Evolutionary conservation across 2,113 vertebrate species (phyloP).

Genomic region (Microcebus griseorufus): DNA sequence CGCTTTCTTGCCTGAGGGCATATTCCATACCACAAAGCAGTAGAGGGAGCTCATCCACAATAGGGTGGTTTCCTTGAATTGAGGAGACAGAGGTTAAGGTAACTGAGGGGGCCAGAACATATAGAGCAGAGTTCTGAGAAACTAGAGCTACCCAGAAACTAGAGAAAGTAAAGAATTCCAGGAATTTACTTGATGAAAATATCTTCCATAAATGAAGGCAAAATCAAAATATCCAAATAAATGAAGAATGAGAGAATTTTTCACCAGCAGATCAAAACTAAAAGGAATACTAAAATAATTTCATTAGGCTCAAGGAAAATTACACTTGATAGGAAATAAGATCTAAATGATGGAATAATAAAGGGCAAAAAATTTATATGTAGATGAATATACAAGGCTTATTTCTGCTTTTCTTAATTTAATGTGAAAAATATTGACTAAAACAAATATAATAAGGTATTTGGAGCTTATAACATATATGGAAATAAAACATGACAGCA

Average conservation of each 20-base stretch:
- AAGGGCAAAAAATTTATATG: background rate
- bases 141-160: background rate
- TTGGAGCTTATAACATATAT: background rate
- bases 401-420: background rate
- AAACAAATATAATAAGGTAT: background rate
- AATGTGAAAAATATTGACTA: background rate
- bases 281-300: constrained; percentile 7
- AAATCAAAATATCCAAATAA: background rate
- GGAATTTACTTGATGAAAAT: background rate
- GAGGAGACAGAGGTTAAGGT: background rate
- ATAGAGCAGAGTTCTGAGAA: background rate
- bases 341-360: background rate
- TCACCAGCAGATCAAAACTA: background rate
- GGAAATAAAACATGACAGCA: background rate
- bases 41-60: background rate
- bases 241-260: background rate
- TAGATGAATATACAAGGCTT: background rate
- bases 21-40: background rate
- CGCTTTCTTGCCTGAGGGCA: background rate
- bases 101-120: background rate
- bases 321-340: background rate
- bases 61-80: background rate
- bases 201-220: background rate
- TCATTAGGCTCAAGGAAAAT: background rate
- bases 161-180: background rate